phyloP scores from a whole-genome alignment of 2,797 vertebrate genomes.

The Poeciliopsis paucimaculata region DNA sequence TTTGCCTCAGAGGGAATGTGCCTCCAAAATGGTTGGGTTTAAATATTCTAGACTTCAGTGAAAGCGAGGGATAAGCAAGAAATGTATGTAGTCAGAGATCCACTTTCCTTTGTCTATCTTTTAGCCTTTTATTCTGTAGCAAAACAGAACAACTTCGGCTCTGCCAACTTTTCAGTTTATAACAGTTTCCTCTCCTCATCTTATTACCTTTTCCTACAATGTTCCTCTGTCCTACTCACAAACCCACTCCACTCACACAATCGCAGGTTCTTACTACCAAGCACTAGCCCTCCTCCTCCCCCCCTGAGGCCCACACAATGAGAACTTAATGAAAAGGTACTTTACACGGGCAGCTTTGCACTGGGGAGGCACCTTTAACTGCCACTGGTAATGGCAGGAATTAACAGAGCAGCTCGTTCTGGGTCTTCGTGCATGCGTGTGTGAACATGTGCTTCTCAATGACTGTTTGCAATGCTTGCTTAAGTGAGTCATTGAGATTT shows the following conservation, averaged over 20 bases:
- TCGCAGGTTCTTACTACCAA: constrained; percentile 25
- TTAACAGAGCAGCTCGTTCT: constrained; percentile 54
- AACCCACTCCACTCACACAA: constrained; percentile 22
- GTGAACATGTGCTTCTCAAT: constrained; percentile 48
- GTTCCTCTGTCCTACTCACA: constrained; percentile 2
- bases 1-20: not conserved
- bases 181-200: constrained; percentile 29
- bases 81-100: not conserved
- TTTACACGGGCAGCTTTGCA: constrained; percentile 63
- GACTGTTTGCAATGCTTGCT: constrained; percentile 37
- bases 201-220: constrained; percentile 18
- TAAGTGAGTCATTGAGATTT: constrained; percentile 43
- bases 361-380: constrained; percentile 72
- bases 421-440: constrained; percentile 19
- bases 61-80: not conserved
- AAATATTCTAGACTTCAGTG: not conserved
- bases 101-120: not conserved
- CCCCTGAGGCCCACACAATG: constrained; percentile 68
- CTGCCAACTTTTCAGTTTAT: constrained; percentile 17
- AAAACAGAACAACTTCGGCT: not conserved
- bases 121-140: not conserved
- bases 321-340: constrained; percentile 78
- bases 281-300: constrained; percentile 37
- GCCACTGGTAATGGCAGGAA: constrained; percentile 73
- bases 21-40: not conserved